Evolutionary conservation across 2,797 vertebrate species (phyloP).

Genomic region (Monodelphis domestica): DNA sequence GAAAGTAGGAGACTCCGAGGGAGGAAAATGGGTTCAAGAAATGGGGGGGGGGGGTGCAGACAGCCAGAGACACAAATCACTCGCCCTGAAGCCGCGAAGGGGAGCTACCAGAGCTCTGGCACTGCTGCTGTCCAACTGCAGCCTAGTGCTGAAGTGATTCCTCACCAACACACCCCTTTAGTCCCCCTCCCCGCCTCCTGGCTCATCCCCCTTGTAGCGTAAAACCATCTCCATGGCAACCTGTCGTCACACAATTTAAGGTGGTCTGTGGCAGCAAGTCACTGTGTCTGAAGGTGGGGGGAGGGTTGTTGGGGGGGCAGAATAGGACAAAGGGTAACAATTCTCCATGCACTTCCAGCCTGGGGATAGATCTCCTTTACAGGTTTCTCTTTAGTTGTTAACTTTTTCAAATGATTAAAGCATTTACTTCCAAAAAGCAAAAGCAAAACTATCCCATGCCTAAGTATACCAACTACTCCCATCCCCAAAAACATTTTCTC

Average conservation of each 20-base stretch:
- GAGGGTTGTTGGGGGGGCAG: neutral
- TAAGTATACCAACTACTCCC: conserved; percentile 4
- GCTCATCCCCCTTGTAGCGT: conserved; percentile 86
- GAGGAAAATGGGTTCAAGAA: neutral
- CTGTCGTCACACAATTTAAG: conserved; percentile 78
- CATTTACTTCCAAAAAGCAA: conserved; percentile 14
- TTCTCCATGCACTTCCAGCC: neutral
- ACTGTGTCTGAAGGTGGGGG: neutral
- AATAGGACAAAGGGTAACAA: neutral
- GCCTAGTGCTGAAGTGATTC: conserved; percentile 89
- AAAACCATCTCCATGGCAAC: conserved; percentile 89
- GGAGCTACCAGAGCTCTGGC: conserved; percentile 20
- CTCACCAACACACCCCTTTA: conserved; percentile 39
- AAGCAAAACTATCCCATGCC: conserved; percentile 27
- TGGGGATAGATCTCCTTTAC: conserved; percentile 17
- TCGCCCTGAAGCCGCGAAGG: conserved; percentile 10
- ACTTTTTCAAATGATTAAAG: conserved; percentile 51
- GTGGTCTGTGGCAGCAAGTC: conserved; percentile 72
- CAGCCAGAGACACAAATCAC: neutral
- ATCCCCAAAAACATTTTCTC: neutral
- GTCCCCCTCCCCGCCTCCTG: conserved; percentile 83
- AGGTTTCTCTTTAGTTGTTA: conserved; percentile 37
- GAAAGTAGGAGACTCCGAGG: neutral
- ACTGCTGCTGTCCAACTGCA: conserved; percentile 86
- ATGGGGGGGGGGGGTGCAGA: conserved; percentile 42